phyloP scores from a whole-genome alignment of 2,113 vertebrate genomes.

The Myotis brandtii region DNA sequence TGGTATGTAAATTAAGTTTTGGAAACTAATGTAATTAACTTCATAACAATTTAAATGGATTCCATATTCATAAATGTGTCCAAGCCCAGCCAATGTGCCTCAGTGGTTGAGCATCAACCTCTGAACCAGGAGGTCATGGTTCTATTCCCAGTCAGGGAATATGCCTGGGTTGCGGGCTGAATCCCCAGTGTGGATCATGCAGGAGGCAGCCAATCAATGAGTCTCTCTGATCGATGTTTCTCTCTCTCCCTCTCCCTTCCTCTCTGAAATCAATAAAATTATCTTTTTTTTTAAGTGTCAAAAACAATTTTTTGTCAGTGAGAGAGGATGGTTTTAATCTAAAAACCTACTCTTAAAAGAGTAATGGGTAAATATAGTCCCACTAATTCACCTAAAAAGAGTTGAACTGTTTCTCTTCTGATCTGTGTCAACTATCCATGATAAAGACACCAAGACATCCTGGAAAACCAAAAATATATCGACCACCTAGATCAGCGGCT shows the following conservation, averaged over 20 bases:
- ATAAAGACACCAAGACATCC: not conserved
- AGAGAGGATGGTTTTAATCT: not conserved
- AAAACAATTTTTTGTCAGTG: constrained; percentile 10
- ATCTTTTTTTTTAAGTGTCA: too few relatives aligned
- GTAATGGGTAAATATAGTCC: not conserved
- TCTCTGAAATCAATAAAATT: too few relatives aligned
- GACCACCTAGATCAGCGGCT: not conserved
- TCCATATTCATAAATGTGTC: not conserved
- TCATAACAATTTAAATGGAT: constrained; percentile 9
- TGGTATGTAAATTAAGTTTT: not conserved
- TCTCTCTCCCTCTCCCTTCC: too few relatives aligned
- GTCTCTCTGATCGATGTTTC: too few relatives aligned
- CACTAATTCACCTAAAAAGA: constrained; percentile 1
- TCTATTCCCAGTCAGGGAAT: too few relatives aligned
- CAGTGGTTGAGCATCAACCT: too few relatives aligned
- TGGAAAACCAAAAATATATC: not conserved
- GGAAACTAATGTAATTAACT: not conserved
- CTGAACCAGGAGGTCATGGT: too few relatives aligned
- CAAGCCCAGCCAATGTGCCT: too few relatives aligned
- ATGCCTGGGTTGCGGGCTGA: too few relatives aligned
- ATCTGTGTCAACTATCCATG: not conserved
- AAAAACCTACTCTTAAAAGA: constrained; percentile 2
- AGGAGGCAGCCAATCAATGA: too few relatives aligned
- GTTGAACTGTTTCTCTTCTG: not conserved
- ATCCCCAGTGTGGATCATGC: too few relatives aligned